A percentile compares a stretch with the other conserved stretches of the same genome.
These are phyloP conservation scores for Montipora cactus DNA, from an alignment of 64 coral and sea anemone genomes.

Conservation along the genomic window DNA sequence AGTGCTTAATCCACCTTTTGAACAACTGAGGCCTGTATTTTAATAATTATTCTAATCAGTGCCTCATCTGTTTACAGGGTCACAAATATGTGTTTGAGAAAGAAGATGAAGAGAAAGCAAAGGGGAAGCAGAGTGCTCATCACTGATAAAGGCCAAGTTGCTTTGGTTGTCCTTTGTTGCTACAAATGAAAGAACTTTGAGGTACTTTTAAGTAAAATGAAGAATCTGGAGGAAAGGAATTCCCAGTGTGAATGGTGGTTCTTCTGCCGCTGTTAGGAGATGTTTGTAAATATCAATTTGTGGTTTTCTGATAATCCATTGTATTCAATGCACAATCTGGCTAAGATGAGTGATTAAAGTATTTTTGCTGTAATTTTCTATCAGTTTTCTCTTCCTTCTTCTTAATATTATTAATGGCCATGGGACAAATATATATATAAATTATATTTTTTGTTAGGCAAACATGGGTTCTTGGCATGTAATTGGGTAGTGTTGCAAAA, in stretches of 20 bases:
- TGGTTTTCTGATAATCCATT: not conserved
- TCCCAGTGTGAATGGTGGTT: not conserved
- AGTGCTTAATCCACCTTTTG: too few species aligned
- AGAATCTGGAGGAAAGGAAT: not conserved
- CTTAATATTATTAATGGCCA: too few species aligned
- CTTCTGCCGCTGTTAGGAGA: not conserved
- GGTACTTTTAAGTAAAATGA: constrained; percentile 23
- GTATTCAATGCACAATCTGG: not conserved
- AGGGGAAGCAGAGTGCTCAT: not conserved
- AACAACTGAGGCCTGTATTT: too few species aligned
- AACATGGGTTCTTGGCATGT: too few species aligned
- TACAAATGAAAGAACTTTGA: not conserved
- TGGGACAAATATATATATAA: too few species aligned
- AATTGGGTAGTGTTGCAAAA: too few species aligned
- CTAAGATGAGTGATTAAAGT: not conserved
- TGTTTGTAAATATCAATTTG: not conserved
- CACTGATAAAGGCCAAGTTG: not conserved
- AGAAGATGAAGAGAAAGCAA: constrained; percentile 43
- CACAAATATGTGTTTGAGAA: constrained; percentile 37
- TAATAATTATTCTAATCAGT: not conserved
- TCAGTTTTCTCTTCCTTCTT: too few species aligned
- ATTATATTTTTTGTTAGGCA: too few species aligned
- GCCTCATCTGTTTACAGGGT: constrained; percentile 13
- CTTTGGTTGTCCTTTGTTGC: not conserved
- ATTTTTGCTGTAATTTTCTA: too few species aligned